Evolutionary conservation across 1,140 invertebrate genomes (phyloP).

Genomic region (Plodia interpunctella): DNA sequence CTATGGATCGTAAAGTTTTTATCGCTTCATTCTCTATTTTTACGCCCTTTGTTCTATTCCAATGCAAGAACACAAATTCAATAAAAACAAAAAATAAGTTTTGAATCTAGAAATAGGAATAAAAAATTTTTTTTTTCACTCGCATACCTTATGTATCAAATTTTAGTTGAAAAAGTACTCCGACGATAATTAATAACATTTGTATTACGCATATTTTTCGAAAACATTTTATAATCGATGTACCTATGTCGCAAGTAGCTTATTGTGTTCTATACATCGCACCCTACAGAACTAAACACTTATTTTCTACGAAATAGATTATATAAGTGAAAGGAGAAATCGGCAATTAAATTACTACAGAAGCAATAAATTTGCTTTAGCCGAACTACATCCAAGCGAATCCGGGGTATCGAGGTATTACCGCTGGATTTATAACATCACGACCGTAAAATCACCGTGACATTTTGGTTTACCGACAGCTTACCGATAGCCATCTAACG

Average conservation of each 20-base stretch:
- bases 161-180: too few relatives aligned
- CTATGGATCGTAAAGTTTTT: slow-evolving; percentile 65
- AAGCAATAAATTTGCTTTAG: slow-evolving; percentile 5
- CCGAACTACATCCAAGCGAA: neutral
- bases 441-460: slow-evolving; percentile 7
- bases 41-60: slow-evolving; percentile 50
- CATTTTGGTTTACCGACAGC: slow-evolving; percentile 3
- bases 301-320: too few relatives aligned
- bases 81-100: neutral
- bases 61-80: neutral
- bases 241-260: too few relatives aligned
- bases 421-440: neutral
- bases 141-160: too few relatives aligned
- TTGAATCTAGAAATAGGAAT: too few relatives aligned
- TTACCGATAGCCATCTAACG: slow-evolving; percentile 5
- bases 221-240: too few relatives aligned
- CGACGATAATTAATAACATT: too few relatives aligned
- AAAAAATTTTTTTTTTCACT: too few relatives aligned
- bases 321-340: neutral
- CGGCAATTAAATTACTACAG: neutral
- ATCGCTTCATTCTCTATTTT: slow-evolving; percentile 60
- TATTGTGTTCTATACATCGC: too few relatives aligned
- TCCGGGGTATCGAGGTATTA: neutral
- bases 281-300: too few relatives aligned
- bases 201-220: too few relatives aligned